Conservation (phyloP, 2,888 invertebrate genomes). For the Acanthoscelides obtectus region DNA sequence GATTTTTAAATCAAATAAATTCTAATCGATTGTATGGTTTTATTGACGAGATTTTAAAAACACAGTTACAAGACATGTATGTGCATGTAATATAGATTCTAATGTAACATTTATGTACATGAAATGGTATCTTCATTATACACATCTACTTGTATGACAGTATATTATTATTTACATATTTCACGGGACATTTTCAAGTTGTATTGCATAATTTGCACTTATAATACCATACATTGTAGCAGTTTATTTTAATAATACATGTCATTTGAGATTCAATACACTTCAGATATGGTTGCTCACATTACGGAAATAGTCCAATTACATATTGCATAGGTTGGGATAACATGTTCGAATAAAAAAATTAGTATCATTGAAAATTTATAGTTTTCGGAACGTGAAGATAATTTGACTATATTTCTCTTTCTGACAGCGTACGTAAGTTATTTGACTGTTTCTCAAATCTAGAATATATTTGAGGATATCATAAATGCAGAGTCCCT, state of each 20-base stretch:
- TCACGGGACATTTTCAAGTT: not conserved
- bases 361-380: too few species aligned
- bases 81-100: slow-evolving; percentile 19
- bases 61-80: slow-evolving; percentile 33
- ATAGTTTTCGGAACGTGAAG: too few species aligned
- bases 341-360: too few species aligned
- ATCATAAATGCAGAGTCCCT: not conserved
- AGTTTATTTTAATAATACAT: not conserved
- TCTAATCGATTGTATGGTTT: slow-evolving; percentile 23
- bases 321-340: too few species aligned
- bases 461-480: not conserved
- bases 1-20: not conserved
- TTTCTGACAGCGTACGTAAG: too few species aligned
- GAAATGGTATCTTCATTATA: not conserved
- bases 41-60: slow-evolving; percentile 28
- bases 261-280: not conserved
- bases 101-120: not conserved
- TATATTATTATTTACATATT: not conserved
- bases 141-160: not conserved
- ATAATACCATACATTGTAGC: not conserved
- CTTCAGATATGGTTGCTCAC: too few species aligned
- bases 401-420: too few species aligned
- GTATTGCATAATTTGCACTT: not conserved
- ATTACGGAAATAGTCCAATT: too few species aligned
- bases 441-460: too few species aligned